Percentiles rank a stretch among this genome's conserved stretches.
Evolutionary conservation across 2,797 vertebrate genomes (phyloP).

Genomic region (Protosalanx chinensis): DNA sequence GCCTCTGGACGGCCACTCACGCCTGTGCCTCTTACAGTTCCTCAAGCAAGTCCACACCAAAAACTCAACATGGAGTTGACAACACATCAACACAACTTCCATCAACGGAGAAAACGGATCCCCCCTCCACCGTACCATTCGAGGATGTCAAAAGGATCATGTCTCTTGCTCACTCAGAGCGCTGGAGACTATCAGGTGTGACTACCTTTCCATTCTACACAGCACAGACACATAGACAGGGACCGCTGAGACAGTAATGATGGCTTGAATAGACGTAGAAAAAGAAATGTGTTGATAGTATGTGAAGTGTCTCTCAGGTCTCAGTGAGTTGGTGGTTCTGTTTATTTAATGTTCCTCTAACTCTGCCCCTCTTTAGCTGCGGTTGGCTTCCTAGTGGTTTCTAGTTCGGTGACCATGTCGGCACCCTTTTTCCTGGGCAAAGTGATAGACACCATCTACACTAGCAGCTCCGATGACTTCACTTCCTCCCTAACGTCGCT

Average conservation of each 20-base stretch:
- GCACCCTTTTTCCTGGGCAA: slow-evolving; percentile 92
- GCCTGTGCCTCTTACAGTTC: slow-evolving; percentile 66
- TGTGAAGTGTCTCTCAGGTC: background rate
- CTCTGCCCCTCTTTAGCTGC: slow-evolving; percentile 73
- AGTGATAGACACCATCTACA: slow-evolving; percentile 93
- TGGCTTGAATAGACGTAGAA: too few relatives aligned
- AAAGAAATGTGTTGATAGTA: too few relatives aligned
- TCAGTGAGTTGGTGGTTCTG: background rate
- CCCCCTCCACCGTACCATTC: slow-evolving; percentile 46
- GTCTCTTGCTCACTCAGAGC: slow-evolving; percentile 78
- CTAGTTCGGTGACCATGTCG: slow-evolving; percentile 95
- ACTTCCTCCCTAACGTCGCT: slow-evolving; percentile 76
- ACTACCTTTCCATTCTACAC: background rate
- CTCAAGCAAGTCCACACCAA: slow-evolving; percentile 48
- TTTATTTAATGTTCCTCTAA: slow-evolving; percentile 5
- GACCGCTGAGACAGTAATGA: too few relatives aligned
- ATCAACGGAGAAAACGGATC: slow-evolving; percentile 5
- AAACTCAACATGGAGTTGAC: slow-evolving; percentile 27
- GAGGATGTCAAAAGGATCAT: slow-evolving; percentile 77
- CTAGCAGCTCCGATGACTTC: slow-evolving; percentile 72
- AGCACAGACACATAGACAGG: background rate
- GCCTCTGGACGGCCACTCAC: slow-evolving; percentile 30
- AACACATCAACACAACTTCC: slow-evolving; percentile 22
- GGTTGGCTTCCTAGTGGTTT: slow-evolving; percentile 86
- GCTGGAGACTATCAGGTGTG: slow-evolving; percentile 79